Evolutionary conservation across 2,888 invertebrate species (phyloP), one percentile per base, ranked within the genome.

Genomic region (Drosophila sordidula): DNA sequence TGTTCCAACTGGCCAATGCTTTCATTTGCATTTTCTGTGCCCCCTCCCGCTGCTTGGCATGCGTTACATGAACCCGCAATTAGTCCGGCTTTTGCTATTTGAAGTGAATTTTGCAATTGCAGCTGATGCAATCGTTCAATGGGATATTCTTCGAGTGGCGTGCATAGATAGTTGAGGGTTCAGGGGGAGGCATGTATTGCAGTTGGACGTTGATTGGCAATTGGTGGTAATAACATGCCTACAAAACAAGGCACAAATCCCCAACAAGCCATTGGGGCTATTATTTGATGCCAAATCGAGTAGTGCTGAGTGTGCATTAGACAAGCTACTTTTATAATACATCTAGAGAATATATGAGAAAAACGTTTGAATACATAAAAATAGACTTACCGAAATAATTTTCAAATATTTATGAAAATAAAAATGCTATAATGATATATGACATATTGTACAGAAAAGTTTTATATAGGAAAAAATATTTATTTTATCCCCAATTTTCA

Each of bases 21-120:
- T 50, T 47, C 75, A 75, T 75, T 75, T 75, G 61, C 66, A 62
- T 55, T 54, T 58, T 4, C 46, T 16, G 5, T 22, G 3, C 22
- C 11, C 22, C 45, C 29, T 29, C 3, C 3, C 29, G 8, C 9
- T 29, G 32, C n/a, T 63, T 47, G 45, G 32, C 51, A 55, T 67
- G 51, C 52, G 32, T 16, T 46, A 50, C 75, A 62, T 57, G 56
- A 45, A 57, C 29, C 62, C 58, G 44, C 78, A 76, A 74, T 77
- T 76, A 76, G 74, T 62, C 32, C 55, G 55, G 55, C 3, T 47
- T 75, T 72, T 63, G 56, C 59, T 32, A 45, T 65, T 54, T 61
- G 58, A 72, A 69, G 69, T 79, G 77, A 65, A 72, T 75, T 78
- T 72, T 44, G 47, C 46, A 42, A 51, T 51, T 58, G 52, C 61